These are phyloP conservation scores for Chinchilla lanigera DNA, from an alignment of 2,113 vertebrate species.

Conservation along the genomic window DNA sequence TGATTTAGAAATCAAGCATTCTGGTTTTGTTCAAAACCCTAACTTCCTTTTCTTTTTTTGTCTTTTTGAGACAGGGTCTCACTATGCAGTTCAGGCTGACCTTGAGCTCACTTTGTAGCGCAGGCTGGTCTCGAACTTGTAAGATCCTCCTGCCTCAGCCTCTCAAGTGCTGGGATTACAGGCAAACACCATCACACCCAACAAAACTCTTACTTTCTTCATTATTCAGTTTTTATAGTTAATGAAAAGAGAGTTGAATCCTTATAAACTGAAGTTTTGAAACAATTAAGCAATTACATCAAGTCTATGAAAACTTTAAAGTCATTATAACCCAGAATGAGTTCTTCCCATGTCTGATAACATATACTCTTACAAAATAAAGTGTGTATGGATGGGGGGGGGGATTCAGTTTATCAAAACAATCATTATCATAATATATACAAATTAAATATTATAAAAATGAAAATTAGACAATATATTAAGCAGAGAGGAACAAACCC, in stretches of 20 bases:
- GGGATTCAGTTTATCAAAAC: slow-evolving; percentile 44
- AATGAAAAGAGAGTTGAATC: slow-evolving; percentile 26
- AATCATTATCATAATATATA: slow-evolving; percentile 45
- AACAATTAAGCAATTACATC: slow-evolving; percentile 49
- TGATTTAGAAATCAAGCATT: background rate
- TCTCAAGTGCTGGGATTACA: no score
- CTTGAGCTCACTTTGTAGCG: no score
- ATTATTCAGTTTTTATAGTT: slow-evolving; percentile 18
- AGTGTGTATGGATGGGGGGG: background rate
- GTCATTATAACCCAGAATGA: slow-evolving; percentile 22
- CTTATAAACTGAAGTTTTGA: slow-evolving; percentile 23
- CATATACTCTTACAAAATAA: slow-evolving; percentile 9
- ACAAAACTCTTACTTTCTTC: background rate
- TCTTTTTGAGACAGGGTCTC: no score
- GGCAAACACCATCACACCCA: no score
- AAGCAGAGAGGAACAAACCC: background rate
- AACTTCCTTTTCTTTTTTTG: background rate
- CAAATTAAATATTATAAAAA: slow-evolving; percentile 47
- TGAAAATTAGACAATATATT: slow-evolving; percentile 18
- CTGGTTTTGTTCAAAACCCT: slow-evolving; percentile 22
- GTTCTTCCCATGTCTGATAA: background rate
- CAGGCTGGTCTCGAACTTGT: no score
- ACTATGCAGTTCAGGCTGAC: no score
- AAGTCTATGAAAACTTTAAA: slow-evolving; percentile 36
- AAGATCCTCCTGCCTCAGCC: no score